These are phyloP conservation scores for Carassius auratus DNA, from an alignment of 2,113 vertebrate species.

Conservation along the genomic window DNA sequence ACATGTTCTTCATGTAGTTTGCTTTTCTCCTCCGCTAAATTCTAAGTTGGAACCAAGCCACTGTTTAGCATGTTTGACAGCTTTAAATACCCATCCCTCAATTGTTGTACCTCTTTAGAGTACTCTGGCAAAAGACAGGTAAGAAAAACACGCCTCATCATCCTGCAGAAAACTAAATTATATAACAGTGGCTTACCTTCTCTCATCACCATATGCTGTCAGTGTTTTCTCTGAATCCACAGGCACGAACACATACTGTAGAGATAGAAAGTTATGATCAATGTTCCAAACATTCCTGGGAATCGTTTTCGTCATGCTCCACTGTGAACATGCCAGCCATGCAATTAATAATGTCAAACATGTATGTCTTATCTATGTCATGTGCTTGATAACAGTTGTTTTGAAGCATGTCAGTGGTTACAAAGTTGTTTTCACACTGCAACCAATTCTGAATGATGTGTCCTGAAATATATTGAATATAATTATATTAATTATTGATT, in stretches of 20 bases:
- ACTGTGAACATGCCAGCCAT: constrained; percentile 48
- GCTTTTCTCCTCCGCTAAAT: background rate
- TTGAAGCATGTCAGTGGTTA: constrained; percentile 58
- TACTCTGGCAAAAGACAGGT: constrained; percentile 31
- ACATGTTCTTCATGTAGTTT: background rate
- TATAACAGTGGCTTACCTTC: constrained; percentile 28
- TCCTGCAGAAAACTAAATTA: background rate
- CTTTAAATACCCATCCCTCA: constrained; percentile 15
- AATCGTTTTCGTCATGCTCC: constrained; percentile 38
- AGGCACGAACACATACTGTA: background rate
- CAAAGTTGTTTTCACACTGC: constrained; percentile 25
- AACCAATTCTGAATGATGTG: background rate
- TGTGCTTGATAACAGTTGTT: constrained; percentile 35
- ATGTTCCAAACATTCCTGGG: constrained; percentile 40
- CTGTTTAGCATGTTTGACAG: constrained; percentile 44
- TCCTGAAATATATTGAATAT: too few species aligned
- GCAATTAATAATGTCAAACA: constrained; percentile 61
- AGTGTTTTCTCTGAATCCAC: constrained; percentile 37
- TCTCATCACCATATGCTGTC: constrained; percentile 35
- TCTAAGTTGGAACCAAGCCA: constrained; percentile 23
- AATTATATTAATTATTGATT: too few species aligned
- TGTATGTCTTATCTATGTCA: constrained; percentile 56
- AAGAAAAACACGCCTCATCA: background rate
- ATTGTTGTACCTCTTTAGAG: constrained; percentile 16
- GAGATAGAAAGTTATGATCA: constrained; percentile 21